Evolutionary conservation across 2,888 invertebrate genomes (phyloP).

Genomic region (Itoplectis maculator): DNA sequence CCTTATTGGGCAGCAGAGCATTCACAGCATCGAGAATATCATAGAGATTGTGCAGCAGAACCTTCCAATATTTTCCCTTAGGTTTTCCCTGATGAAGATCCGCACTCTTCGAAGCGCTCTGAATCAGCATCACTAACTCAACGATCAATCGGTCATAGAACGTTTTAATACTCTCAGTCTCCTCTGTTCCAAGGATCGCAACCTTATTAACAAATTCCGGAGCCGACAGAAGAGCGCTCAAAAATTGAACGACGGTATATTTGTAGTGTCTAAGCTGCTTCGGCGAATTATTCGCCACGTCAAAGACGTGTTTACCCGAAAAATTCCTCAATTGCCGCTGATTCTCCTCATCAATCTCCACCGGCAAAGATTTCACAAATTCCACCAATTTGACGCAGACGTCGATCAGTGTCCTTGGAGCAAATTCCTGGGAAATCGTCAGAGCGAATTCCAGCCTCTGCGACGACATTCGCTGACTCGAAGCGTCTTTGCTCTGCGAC

Average conservation of each 20-base stretch:
- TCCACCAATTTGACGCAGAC: constrained; percentile 89
- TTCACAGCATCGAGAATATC: constrained; percentile 91
- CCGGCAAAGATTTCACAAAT: constrained; percentile 89
- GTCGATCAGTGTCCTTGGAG: constrained; percentile 87
- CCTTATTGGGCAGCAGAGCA: constrained; percentile 90
- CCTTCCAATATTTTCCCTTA: constrained; percentile 92
- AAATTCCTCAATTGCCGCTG: constrained; percentile 70
- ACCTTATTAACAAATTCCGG: constrained; percentile 89
- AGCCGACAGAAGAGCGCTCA: constrained; percentile 89
- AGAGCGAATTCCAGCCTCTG: constrained; percentile 88
- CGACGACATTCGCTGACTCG: constrained; percentile 72
- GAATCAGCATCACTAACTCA: constrained; percentile 89
- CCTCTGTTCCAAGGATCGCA: constrained; percentile 85
- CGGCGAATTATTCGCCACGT: constrained; percentile 88
- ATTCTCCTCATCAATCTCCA: constrained; percentile 87
- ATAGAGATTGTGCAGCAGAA: constrained; percentile 91
- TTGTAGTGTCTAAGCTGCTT: constrained; percentile 94
- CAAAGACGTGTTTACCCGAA: constrained; percentile 86
- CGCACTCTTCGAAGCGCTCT: constrained; percentile 87
- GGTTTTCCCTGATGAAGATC: constrained; percentile 87
- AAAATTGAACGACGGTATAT: constrained; percentile 91
- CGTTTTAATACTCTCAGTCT: constrained; percentile 86
- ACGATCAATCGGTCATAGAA: constrained; percentile 90
- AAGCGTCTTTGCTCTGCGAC: constrained; percentile 80
- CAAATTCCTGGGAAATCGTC: constrained; percentile 89